A percentile compares a stretch with the other conserved stretches of the same genome.
Conservation (phyloP, 2,113 vertebrate genomes). For the Tichodroma muraria region DNA sequence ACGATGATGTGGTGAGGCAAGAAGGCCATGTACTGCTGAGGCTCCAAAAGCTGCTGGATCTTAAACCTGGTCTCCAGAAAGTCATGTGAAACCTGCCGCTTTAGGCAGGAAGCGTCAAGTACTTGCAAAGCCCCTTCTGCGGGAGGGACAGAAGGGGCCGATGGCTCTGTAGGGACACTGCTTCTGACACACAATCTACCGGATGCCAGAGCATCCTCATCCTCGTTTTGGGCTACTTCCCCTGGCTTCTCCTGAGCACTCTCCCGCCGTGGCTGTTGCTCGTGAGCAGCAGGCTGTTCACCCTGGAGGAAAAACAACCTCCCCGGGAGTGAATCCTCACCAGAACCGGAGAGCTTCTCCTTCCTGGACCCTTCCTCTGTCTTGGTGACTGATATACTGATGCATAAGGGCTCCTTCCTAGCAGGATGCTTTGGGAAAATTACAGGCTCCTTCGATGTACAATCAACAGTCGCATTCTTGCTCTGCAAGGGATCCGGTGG, state of each 20-base stretch:
- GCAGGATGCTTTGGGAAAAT: constrained; percentile 17
- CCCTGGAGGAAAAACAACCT: constrained; percentile 79
- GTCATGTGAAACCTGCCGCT: constrained; percentile 78
- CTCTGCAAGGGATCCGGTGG: not conserved
- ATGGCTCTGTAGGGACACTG: not conserved
- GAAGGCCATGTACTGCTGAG: constrained; percentile 85
- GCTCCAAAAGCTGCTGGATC: constrained; percentile 90
- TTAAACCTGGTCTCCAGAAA: constrained; percentile 88
- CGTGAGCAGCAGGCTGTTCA: not conserved
- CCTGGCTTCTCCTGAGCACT: not conserved
- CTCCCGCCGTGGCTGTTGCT: not conserved
- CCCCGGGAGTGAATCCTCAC: constrained; percentile 80
- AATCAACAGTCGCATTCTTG: not conserved
- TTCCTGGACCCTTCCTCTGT: constrained; percentile 30
- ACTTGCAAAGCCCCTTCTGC: constrained; percentile 28
- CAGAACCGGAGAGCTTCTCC: constrained; percentile 15
- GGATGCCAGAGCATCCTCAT: not conserved
- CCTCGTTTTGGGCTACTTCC: not conserved
- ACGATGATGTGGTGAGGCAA: constrained; percentile 92
- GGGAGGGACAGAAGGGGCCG: not conserved
- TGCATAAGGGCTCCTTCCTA: constrained; percentile 57
- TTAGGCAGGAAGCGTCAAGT: constrained; percentile 63
- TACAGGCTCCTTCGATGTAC: not conserved
- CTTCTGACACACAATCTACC: not conserved
- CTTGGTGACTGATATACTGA: constrained; percentile 64